Base-by-base conservation (phyloP, 2,888 invertebrate species). In the Lamellibrachia satsuma region DNA sequence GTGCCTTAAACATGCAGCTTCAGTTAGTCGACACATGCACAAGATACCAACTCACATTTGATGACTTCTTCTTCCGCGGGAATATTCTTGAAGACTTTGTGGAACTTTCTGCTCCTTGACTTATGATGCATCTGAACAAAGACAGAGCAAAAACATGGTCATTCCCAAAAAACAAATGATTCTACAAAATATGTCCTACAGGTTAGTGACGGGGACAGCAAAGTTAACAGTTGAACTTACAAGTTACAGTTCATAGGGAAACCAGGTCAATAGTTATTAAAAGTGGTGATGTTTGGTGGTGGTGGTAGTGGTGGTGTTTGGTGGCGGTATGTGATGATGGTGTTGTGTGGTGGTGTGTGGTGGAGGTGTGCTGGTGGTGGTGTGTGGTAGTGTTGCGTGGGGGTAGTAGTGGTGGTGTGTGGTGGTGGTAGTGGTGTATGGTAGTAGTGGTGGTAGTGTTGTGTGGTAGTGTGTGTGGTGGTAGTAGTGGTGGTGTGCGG, bases 41-140 rank as follows among this genome's bases (percentile, higher is more conserved):
- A n/a, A 9, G 51, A 91, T 91, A 91, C 91, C 2, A 15, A 91
- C 91, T 91, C 55, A 75, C 75, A 75, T 75, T 91, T 91, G 11
- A 91, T 91, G 52, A 91, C 39, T 22, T 55, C 27, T 52, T 91
- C 91, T 4, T 91, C 91, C 15, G 52, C n/a, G 9, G 91, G 55
- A 52, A 91, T 91, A n/a, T 91, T 91, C 52, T 91, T 91, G 91
- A 91, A 91, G 27, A 91, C 91, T 91, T 91, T 91, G 55, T 91
- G 91, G 55, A 91, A 91, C 55, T 91, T 91, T 52, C 91, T 91
- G n/a, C 55, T 91, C 15, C 91, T 52, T 6, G 75, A n/a, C 75
- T 75, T 75, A 0, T n/a, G 75, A 75, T 75, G 75, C n/a, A 22
- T 15, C 75, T 75, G 22, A 22, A 22, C 15, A 75, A 39, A 39